These are phyloP conservation scores for Chorisops tibialis DNA, from an alignment of 2,888 invertebrate genomes.

Conservation along the genomic window DNA sequence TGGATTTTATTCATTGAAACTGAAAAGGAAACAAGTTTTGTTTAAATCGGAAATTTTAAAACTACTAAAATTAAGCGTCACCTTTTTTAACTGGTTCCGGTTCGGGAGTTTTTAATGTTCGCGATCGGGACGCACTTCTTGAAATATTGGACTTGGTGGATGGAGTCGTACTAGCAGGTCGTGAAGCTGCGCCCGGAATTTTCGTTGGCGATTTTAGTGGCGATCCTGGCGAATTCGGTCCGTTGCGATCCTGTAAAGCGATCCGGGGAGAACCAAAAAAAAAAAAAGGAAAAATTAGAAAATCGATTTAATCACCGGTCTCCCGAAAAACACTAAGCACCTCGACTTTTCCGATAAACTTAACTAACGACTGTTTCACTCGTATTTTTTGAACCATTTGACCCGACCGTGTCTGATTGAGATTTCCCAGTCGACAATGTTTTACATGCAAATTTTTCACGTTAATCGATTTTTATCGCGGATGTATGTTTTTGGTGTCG, in stretches of 20 bases:
- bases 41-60: neutral
- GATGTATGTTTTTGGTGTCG: too few species aligned
- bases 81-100: constrained; percentile 69
- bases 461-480: too few species aligned
- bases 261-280: constrained; percentile 6
- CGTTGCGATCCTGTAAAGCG: constrained; percentile 68
- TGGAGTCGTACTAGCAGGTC: constrained; percentile 52
- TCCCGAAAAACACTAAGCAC: neutral
- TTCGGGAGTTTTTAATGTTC: constrained; percentile 69
- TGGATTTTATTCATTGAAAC: constrained; percentile 91
- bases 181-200: constrained; percentile 46
- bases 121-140: constrained; percentile 51
- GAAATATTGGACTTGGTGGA: constrained; percentile 52
- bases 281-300: constrained; percentile 3
- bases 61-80: constrained; percentile 42
- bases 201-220: constrained; percentile 66
- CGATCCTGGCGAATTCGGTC: constrained; percentile 61
- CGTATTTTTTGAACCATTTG: constrained; percentile 31
- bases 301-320: neutral
- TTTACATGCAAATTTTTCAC: neutral
- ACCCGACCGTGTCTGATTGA: neutral
- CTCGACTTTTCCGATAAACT: constrained; percentile 25
- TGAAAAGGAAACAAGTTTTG: constrained; percentile 55
- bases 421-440: neutral
- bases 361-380: constrained; percentile 21